A percentile compares a stretch with the other conserved stretches of the same genome.
These are phyloP conservation scores for Phrynocephalus versicolor DNA, from an alignment of 2,113 vertebrate genomes.

Conservation along the genomic window DNA sequence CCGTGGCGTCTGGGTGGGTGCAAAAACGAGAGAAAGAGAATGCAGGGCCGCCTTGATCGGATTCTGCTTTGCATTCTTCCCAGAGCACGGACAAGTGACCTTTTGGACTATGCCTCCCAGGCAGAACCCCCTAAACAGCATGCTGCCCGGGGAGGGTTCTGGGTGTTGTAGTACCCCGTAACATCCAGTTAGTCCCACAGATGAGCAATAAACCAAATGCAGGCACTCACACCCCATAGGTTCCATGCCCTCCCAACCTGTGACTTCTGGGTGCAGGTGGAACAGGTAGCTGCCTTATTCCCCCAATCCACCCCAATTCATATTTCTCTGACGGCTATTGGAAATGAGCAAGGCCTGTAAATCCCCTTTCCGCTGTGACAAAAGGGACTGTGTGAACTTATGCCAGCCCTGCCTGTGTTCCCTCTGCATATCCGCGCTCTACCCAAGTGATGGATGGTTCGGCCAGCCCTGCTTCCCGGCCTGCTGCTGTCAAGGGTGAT, in stretches of 20 bases:
- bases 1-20: neutral
- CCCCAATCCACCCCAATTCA: neutral
- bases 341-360: neutral
- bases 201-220: neutral
- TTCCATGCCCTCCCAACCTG: neutral
- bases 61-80: neutral
- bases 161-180: fast-evolving
- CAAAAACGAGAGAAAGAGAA: neutral
- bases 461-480: neutral
- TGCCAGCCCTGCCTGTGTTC: neutral
- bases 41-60: neutral
- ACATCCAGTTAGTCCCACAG: too few relatives aligned
- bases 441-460: neutral
- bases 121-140: too few relatives aligned
- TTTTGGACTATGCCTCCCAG: too few relatives aligned
- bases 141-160: neutral
- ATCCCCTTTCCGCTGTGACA: neutral
- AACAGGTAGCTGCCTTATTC: neutral
- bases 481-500: neutral
- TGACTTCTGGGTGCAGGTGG: neutral
- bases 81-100: too few relatives aligned
- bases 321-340: too few relatives aligned
- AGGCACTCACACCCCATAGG: too few relatives aligned
- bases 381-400: neutral
- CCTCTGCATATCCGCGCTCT: neutral